Conservation (phyloP, 2,797 vertebrate species). For the Tauraco hartlaubi region DNA sequence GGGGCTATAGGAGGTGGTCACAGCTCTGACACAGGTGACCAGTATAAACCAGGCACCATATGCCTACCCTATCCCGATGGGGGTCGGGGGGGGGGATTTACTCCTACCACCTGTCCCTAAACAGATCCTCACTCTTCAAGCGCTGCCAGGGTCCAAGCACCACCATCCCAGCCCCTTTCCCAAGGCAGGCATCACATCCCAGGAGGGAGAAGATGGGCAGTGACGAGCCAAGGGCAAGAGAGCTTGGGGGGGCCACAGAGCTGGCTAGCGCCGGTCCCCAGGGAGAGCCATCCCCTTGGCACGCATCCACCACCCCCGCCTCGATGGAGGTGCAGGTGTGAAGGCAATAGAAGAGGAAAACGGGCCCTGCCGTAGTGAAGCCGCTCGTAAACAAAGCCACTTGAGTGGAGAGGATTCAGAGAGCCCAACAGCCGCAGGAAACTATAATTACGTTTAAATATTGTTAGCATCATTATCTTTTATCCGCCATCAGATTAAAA, state of each 20-base stretch:
- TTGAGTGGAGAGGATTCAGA: conserved; percentile 74
- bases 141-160: not conserved
- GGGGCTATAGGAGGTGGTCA: fast-evolving
- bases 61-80: fast-evolving
- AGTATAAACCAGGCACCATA: not conserved
- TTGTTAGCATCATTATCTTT: conserved; percentile 76
- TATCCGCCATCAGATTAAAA: conserved; percentile 76
- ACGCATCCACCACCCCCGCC: not conserved
- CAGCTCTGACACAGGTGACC: not conserved
- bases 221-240: not conserved
- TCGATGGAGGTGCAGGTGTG: conserved; percentile 44
- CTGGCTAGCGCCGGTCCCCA: fast-evolving
- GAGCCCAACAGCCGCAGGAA: conserved; percentile 73
- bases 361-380: not conserved
- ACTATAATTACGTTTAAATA: conserved; percentile 75
- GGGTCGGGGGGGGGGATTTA: not conserved
- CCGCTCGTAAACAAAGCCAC: conserved; percentile 61
- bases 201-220: not conserved
- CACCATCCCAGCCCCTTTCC: not conserved
- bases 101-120: not conserved
- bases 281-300: not conserved
- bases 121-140: not conserved
- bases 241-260: not conserved
- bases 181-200: not conserved
- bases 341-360: conserved; percentile 18